Percentiles rank a stretch among this genome's conserved stretches.
phyloP scores from a whole-genome alignment of 2,888 invertebrate genomes.

The Pelosia muscerda region DNA sequence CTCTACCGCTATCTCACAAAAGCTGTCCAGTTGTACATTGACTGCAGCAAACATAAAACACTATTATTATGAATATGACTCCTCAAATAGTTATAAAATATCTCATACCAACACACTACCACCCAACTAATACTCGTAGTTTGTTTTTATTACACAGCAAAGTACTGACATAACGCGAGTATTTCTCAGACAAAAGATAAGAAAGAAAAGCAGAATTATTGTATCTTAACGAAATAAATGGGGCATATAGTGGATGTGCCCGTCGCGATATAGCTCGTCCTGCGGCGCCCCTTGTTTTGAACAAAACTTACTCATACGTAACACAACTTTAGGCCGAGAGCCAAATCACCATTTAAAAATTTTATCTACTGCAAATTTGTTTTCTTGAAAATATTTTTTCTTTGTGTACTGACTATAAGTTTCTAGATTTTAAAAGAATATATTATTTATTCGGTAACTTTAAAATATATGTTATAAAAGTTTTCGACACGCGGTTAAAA shows the following conservation, averaged over 20 bases:
- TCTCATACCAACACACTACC: conserved; percentile 14
- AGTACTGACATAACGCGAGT: conserved; percentile 37
- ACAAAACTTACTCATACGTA: conserved; percentile 59
- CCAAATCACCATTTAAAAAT: conserved; percentile 48
- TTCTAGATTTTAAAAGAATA: conserved; percentile 28
- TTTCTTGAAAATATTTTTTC: conserved; percentile 36
- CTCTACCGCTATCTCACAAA: background rate
- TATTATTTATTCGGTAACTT: conserved; percentile 44
- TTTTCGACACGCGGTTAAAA: conserved; percentile 44
- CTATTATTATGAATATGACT: background rate
- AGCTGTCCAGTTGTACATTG: background rate
- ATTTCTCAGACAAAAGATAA: conserved; percentile 51
- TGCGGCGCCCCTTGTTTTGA: conserved; percentile 56
- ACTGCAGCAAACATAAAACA: background rate
- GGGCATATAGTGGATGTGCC: conserved; percentile 59
- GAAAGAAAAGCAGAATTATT: conserved; percentile 61
- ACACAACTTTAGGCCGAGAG: conserved; percentile 53
- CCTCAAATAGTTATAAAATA: background rate
- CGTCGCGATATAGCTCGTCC: conserved; percentile 54
- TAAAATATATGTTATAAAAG: conserved; percentile 40
- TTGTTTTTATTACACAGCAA: conserved; percentile 32
- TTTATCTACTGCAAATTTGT: conserved; percentile 29
- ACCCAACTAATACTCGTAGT: conserved; percentile 14
- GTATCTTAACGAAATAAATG: conserved; percentile 74
- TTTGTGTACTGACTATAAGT: conserved; percentile 28